Evolutionary conservation across 1,140 invertebrate species (phyloP).

Genomic region (Tachypleus tridentatus): DNA sequence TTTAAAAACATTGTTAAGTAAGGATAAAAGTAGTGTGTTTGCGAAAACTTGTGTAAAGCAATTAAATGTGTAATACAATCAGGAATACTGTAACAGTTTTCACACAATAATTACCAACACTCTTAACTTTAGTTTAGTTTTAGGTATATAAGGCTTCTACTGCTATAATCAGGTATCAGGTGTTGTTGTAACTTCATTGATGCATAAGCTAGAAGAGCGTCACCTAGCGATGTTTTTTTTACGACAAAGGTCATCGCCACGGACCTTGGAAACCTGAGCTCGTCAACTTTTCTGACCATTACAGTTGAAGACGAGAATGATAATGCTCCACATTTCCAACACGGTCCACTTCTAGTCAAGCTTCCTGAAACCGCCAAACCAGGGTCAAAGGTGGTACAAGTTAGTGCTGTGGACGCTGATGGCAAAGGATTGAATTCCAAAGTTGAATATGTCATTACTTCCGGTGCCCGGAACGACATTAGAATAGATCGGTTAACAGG

Average conservation of each 20-base stretch:
- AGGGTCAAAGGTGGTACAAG: constrained; percentile 35
- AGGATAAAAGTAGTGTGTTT: too few relatives aligned
- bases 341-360: constrained; percentile 30
- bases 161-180: too few relatives aligned
- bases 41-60: too few relatives aligned
- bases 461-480: constrained; percentile 24
- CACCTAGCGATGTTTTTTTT: too few relatives aligned
- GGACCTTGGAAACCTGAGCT: constrained; percentile 55
- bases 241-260: constrained; percentile 46
- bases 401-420: constrained; percentile 38
- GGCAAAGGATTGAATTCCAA: constrained; percentile 31
- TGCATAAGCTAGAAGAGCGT: too few relatives aligned
- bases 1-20: too few relatives aligned
- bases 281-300: constrained; percentile 48
- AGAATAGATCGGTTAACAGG: constrained; percentile 30
- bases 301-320: constrained; percentile 69
- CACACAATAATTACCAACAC: too few relatives aligned
- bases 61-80: too few relatives aligned
- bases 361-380: constrained; percentile 38
- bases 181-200: too few relatives aligned
- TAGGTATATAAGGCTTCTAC: too few relatives aligned
- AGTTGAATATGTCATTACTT: constrained; percentile 31
- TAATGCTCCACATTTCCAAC: constrained; percentile 49
- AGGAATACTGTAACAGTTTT: too few relatives aligned
- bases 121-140: too few relatives aligned